Percentiles rank a stretch among this genome's conserved stretches.
phyloP scores from a whole-genome alignment of 2,888 invertebrate species.

The Limnephilus marmoratus region DNA sequence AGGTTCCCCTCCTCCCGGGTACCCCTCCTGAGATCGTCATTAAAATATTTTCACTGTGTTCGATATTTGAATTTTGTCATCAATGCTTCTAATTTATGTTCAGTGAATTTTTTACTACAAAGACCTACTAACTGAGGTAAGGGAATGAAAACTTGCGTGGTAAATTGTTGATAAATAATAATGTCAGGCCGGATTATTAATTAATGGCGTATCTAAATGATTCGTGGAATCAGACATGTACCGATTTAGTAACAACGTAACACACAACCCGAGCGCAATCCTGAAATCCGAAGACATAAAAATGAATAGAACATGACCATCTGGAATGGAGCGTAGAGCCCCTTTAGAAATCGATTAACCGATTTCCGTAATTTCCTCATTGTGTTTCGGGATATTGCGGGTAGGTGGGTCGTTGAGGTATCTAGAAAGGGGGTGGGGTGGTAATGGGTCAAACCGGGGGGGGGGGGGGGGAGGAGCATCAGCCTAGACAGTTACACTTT shows the following conservation, averaged over 20 bases:
- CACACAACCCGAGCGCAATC: neutral
- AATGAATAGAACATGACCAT: neutral
- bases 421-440: neutral
- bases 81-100: too few species aligned
- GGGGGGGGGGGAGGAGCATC: constrained; percentile 38
- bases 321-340: neutral
- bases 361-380: constrained; percentile 55
- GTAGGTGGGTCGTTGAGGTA: constrained; percentile 24
- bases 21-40: too few species aligned
- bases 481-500: constrained; percentile 59
- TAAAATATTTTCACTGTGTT: too few species aligned
- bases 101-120: too few species aligned
- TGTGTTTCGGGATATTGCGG: constrained; percentile 53
- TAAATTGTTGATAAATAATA: neutral
- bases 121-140: too few species aligned
- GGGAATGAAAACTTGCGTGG: neutral
- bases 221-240: neutral
- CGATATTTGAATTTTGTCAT: too few species aligned
- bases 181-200: neutral
- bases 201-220: neutral
- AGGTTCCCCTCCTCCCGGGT: too few species aligned
- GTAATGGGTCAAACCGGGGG: neutral
- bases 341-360: constrained; percentile 50
- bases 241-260: neutral
- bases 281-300: constrained; percentile 15